phyloP scores from a whole-genome alignment of 2,113 vertebrate species.

The Rhea americana region DNA sequence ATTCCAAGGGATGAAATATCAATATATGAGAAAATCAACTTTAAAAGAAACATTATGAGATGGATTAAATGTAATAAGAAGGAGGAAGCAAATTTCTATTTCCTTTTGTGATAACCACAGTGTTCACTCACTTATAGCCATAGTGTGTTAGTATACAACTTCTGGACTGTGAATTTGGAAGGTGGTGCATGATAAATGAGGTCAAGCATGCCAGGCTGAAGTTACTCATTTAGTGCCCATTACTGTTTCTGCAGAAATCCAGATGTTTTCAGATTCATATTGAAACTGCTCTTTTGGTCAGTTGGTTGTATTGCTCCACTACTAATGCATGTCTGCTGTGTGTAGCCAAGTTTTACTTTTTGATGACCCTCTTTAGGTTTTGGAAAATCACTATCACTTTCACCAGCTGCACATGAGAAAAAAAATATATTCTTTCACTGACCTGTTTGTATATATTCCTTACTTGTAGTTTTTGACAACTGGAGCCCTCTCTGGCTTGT shows the following conservation, averaged over 20 bases:
- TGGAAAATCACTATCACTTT: not conserved
- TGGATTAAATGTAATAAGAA: not conserved
- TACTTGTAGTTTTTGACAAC: not conserved
- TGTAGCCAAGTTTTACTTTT: not conserved
- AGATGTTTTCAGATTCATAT: not conserved
- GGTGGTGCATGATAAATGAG: not conserved
- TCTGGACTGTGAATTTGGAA: not conserved
- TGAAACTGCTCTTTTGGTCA: not conserved
- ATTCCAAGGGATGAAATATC: not conserved
- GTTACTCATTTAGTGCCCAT: not conserved
- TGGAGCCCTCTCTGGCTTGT: not conserved
- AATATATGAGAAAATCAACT: not conserved
- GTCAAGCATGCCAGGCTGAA: not conserved
- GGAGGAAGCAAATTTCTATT: not conserved
- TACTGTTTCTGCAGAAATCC: not conserved
- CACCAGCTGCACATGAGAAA: not conserved
- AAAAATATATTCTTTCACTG: not conserved
- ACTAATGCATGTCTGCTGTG: not conserved
- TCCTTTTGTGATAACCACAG: not conserved
- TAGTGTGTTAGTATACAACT: not conserved
- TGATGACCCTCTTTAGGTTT: not conserved
- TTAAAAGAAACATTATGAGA: not conserved
- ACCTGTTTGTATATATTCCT: not conserved
- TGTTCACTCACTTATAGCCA: not conserved
- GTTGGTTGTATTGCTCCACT: not conserved